Conservation (phyloP, 2,888 invertebrate species). For the Gari tellinella region DNA sequence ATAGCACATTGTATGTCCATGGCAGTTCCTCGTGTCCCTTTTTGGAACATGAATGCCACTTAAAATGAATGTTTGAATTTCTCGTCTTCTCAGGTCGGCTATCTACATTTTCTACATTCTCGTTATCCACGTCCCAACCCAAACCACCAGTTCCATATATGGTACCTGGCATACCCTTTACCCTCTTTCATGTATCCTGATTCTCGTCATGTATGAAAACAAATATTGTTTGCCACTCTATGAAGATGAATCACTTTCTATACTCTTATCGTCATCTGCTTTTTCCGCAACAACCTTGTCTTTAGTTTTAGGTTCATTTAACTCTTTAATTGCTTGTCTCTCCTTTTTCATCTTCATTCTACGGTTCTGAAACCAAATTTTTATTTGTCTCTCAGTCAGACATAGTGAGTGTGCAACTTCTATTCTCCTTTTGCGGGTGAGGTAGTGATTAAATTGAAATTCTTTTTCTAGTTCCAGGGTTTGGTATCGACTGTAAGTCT, state of each 20-base stretch:
- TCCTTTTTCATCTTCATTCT: slow-evolving; percentile 97
- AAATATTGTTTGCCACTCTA: slow-evolving; percentile 16
- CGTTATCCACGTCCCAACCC: too few species aligned
- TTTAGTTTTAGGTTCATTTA: slow-evolving; percentile 69
- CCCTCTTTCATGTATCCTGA: too few species aligned
- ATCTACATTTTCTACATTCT: too few species aligned
- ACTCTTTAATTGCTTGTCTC: slow-evolving; percentile 79
- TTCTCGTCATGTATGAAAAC: neutral
- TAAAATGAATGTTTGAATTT: too few species aligned
- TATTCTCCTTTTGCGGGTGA: slow-evolving; percentile 97
- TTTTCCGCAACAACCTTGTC: slow-evolving; percentile 47
- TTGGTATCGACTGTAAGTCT: slow-evolving; percentile 98
- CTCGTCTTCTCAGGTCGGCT: too few species aligned
- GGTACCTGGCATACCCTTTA: too few species aligned
- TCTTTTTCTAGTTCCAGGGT: slow-evolving; percentile 98
- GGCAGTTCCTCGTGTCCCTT: too few species aligned
- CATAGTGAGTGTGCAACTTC: slow-evolving; percentile 98
- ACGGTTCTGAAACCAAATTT: slow-evolving; percentile 92
- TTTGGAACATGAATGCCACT: too few species aligned
- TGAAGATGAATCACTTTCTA: slow-evolving; percentile 68
- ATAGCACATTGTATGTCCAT: too few species aligned
- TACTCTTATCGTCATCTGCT: slow-evolving; percentile 63
- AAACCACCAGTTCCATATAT: too few species aligned
- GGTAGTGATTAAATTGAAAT: slow-evolving; percentile 99
- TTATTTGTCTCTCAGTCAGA: slow-evolving; percentile 96